phyloP scores from a whole-genome alignment of 2,888 invertebrate species.

The Amiota communis region DNA sequence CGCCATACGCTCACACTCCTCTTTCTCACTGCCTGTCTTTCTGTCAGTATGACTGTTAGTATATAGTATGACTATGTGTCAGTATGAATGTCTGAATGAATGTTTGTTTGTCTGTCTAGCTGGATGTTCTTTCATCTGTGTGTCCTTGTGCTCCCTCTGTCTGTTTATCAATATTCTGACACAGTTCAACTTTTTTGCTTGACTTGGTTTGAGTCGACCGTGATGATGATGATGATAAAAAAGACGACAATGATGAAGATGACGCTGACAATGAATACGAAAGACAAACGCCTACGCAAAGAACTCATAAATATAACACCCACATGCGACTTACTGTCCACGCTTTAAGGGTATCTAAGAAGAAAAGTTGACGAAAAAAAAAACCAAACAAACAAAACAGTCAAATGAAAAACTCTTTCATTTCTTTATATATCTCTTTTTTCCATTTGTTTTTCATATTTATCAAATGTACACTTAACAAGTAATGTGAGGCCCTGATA shows the following conservation, averaged over 20 bases:
- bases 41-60: neutral
- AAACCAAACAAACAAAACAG: neutral
- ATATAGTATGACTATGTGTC: no score
- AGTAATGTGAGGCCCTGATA: no score
- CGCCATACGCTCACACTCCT: neutral
- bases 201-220: neutral
- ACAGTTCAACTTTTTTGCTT: conserved; percentile 1
- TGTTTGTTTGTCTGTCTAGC: neutral
- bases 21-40: conserved; percentile 1
- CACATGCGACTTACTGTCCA: neutral
- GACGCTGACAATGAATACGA: neutral
- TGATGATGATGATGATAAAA: neutral
- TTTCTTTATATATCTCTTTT: neutral
- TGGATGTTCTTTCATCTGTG: neutral
- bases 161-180: conserved; percentile 17
- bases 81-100: no score
- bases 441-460: conserved; percentile 6
- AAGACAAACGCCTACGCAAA: conserved; percentile 12
- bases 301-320: conserved; percentile 3
- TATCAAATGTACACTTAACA: conserved; percentile 5
- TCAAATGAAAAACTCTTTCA: no score
- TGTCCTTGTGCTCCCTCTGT: neutral
- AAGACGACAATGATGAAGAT: neutral
- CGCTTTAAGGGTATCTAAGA: neutral
- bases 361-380: neutral